Conservation (phyloP, 2,888 invertebrate species). For the Ophonus ardosiacus region DNA sequence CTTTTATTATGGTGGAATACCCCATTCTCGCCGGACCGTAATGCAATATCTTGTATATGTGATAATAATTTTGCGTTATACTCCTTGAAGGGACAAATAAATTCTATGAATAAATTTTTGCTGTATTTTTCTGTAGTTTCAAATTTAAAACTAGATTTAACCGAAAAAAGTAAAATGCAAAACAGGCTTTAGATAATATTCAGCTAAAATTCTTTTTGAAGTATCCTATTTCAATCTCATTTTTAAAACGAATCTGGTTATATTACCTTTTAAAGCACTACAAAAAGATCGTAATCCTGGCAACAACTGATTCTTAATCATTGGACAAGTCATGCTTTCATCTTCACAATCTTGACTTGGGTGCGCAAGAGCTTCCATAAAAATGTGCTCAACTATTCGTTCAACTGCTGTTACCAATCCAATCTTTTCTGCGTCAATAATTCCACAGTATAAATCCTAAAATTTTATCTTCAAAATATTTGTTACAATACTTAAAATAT, state of each 20-base stretch:
- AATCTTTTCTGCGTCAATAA: constrained; percentile 87
- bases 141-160: no score
- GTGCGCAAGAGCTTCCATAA: constrained; percentile 92
- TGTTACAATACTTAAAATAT: neutral
- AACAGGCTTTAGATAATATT: no score
- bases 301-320: constrained; percentile 89
- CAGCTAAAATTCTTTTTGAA: no score
- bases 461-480: constrained; percentile 57
- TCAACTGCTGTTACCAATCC: constrained; percentile 93
- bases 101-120: no score
- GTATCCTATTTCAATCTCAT: no score
- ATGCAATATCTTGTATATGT: no score
- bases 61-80: no score
- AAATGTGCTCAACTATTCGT: constrained; percentile 91
- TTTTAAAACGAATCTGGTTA: neutral
- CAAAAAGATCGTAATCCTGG: constrained; percentile 92
- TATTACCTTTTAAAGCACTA: constrained; percentile 89
- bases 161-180: no score
- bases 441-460: constrained; percentile 83
- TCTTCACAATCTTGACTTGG: constrained; percentile 89
- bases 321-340: constrained; percentile 86
- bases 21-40: no score
- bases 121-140: no score
- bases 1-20: no score
- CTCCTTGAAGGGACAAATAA: no score